Evolutionary conservation across 2,888 invertebrate genomes (phyloP), one percentile per base, ranked within the genome.

Genomic region (Linyphia triangularis): DNA sequence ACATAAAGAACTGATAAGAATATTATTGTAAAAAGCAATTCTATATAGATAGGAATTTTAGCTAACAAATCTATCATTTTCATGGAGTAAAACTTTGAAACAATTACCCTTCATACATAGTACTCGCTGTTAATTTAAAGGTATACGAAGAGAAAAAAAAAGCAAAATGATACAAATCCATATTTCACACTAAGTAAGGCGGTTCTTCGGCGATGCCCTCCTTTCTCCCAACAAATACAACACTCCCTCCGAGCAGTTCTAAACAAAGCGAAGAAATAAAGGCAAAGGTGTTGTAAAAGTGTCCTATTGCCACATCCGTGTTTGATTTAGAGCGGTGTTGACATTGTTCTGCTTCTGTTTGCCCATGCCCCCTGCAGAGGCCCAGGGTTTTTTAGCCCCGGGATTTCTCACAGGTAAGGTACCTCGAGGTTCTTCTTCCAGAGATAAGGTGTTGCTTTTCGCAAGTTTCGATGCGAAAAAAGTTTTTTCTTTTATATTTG

Each of bases 311-410:
- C 70, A 77, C 88, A 83, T 88, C 88, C 82, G 82, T 88, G 82
- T 83, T 88, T 88, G 88, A 88, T 88, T 88, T 88, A 83, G 65
- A 70, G 59, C 63, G 10, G 37, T 88, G 88, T 88, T 83, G 88
- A 88, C 88, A 75, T 65, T 88, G 57, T 65, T 81, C 82, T 61
- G 81, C 88, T 88, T 82, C 82, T 88, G 82, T 88, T 88, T 88
- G 70, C 65, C 63, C 78, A 51, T 78, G 78, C 85, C 69, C 81
- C 70, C 82, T 51, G 75, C 28, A 70, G 77, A 75, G 82, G 65
- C 81, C 79, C 73, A 57, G 37, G 30, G 67, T 30, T 79, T n/a
- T 33, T 2, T 81, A 33, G 26, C 37, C 59, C 81, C 67, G 37
- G 59, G 69, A 70, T n/a, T 24, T 16, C 19, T 22, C 37, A 28